These are phyloP conservation scores for Apteryx mantelli DNA, from an alignment of 2,113 vertebrate species.

Conservation along the genomic window DNA sequence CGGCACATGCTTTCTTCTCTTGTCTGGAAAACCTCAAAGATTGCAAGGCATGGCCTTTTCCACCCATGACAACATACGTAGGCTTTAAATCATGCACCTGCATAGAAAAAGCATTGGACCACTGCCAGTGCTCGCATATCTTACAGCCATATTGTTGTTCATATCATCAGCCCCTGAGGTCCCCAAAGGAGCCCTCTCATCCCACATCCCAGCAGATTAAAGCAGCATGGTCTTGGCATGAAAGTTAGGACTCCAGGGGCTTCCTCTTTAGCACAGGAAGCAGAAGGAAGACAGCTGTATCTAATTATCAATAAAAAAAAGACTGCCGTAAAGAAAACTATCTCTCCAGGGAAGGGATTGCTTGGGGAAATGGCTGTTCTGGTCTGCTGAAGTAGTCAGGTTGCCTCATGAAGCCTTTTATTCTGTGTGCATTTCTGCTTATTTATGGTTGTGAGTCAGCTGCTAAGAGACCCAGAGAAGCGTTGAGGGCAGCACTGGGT, in stretches of 20 bases:
- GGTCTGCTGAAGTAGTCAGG: neutral
- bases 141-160: neutral
- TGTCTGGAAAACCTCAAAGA: neutral
- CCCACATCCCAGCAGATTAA: neutral
- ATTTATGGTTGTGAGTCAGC: neutral
- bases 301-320: neutral
- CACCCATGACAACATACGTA: neutral
- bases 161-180: neutral
- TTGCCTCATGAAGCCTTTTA: neutral
- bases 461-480: neutral
- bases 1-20: neutral
- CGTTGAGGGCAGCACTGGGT: too few relatives aligned
- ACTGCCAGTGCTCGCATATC: too few relatives aligned
- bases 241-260: neutral
- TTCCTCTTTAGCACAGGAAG: neutral
- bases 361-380: neutral
- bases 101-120: neutral
- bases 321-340: neutral
- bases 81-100: neutral
- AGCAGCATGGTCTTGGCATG: neutral
- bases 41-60: neutral
- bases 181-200: too few relatives aligned
- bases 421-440: neutral
- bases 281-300: neutral
- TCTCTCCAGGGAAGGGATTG: neutral